Base-by-base conservation (phyloP, 53 echinoderm and acorn worm genomes). In the Pentamera pediparva region DNA sequence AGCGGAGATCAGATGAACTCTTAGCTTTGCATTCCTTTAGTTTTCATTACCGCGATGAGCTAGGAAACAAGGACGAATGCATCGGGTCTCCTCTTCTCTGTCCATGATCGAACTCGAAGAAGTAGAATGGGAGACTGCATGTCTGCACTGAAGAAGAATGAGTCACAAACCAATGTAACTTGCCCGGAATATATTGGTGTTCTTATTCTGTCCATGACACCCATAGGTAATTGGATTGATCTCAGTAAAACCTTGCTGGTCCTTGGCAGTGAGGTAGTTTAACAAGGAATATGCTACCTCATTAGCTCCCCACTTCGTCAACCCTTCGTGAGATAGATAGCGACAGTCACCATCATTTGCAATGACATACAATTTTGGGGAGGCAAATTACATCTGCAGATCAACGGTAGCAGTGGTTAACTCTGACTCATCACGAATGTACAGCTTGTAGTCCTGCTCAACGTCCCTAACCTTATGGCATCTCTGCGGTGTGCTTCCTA, bases 201-300 rank as follows among this genome's bases (percentile, higher is more conserved):
- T 89, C 61, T 84, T 85, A 43, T 88, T 85, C 47, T 89, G 89
- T 4, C 89, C 85, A 4, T 26, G 31, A 48, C 85, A 85, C 3
- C 85, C 89, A 79, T 89, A 82, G n/a, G 65, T 26, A 39, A 89
- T 82, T 7, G 82, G 59, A 18, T 27, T 69, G 22, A 88, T 47
- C 50, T 71, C 50, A 7, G 34, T 41, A 4, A 60, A 24, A 37
- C 61, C 53, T 51, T 56, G 5, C 6, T 9, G 25, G 36, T 89
- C 78, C 0, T 65, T n/a, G 5, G 26, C 38, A 30, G 21, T 27
- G 4, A 88, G 53, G 28, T 79, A 88, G 3, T 28, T 33, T 52
- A 70, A 56, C 25, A 79, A n/a, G 35, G 75, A 22, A 17, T 78
- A 79, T 34, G 89, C 74, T 19, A 89, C 63, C 58, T 85, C 85